phyloP scores from a whole-genome alignment of 2,797 vertebrate genomes.

The Eremophila alpestris region DNA sequence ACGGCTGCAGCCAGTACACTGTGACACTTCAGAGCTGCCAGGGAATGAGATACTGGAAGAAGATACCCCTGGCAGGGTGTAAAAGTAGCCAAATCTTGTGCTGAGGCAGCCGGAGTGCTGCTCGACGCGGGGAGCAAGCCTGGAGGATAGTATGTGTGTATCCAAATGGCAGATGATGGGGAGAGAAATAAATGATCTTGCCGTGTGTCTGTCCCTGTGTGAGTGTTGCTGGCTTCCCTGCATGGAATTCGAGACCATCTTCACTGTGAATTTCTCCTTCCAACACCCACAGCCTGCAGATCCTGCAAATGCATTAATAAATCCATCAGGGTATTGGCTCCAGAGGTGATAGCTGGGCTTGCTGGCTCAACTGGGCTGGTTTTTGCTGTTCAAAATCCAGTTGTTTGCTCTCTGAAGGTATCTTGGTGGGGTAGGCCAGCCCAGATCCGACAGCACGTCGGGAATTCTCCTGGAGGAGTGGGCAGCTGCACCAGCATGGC shows the following conservation, averaged over 20 bases:
- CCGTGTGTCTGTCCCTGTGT: not conserved
- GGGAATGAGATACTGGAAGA: not conserved
- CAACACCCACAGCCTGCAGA: not conserved
- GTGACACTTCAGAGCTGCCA: constrained; percentile 5
- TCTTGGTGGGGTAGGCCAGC: not conserved
- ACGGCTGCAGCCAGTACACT: not conserved
- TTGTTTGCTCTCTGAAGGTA: not conserved
- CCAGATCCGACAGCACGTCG: not conserved
- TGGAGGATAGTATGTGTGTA: not conserved
- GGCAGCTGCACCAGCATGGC: not conserved
- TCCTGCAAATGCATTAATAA: not conserved
- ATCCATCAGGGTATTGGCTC: not conserved
- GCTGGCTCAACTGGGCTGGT: not conserved
- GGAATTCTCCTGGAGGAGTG: not conserved
- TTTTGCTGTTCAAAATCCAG: not conserved
- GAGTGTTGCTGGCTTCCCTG: not conserved
- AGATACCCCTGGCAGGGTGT: not conserved
- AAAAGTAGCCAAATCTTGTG: not conserved
- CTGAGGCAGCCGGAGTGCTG: not conserved
- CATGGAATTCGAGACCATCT: not conserved
- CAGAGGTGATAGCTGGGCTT: not conserved
- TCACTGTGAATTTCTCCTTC: not conserved
- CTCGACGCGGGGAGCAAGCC: not conserved
- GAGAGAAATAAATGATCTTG: not conserved
- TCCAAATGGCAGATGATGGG: not conserved